phyloP scores from a whole-genome alignment of 2,888 invertebrate genomes.

The Trachelus stipa region DNA sequence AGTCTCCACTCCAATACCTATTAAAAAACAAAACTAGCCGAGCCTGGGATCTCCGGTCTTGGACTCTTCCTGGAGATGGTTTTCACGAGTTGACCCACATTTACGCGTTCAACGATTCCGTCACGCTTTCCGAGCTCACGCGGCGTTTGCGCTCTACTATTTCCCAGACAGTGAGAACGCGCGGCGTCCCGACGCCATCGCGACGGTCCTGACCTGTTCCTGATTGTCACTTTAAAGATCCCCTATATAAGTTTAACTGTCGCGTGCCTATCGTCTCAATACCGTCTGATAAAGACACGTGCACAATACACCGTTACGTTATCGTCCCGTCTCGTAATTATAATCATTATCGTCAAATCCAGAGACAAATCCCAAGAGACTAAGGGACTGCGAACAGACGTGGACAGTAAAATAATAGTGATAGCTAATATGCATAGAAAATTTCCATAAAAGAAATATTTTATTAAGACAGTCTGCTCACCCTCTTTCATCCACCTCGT shows the following conservation, averaged over 20 bases:
- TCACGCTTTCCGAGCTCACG: neutral
- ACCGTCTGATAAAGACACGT: neutral
- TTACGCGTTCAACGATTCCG: constrained; percentile 1
- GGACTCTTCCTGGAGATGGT: neutral
- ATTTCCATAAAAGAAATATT: constrained; percentile 21
- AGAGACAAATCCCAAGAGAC: neutral
- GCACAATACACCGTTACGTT: neutral
- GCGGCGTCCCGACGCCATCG: neutral
- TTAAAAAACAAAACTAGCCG: neutral
- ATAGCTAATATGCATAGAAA: neutral
- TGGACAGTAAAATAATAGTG: neutral
- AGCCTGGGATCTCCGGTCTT: neutral
- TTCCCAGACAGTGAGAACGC: neutral
- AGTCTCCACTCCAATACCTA: neutral
- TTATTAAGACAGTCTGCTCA: neutral
- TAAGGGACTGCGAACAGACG: neutral
- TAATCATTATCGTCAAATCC: neutral
- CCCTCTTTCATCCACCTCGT: neutral
- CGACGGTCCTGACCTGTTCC: neutral
- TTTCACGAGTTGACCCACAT: constrained; percentile 2
- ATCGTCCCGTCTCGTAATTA: neutral
- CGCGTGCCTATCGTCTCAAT: neutral
- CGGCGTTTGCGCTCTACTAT: neutral
- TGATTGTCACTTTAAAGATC: neutral
- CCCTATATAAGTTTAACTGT: neutral